A percentile compares a stretch with the other conserved stretches of the same genome.
phyloP scores from a whole-genome alignment of 2,888 invertebrate species.

The Lucinisca nassula region DNA sequence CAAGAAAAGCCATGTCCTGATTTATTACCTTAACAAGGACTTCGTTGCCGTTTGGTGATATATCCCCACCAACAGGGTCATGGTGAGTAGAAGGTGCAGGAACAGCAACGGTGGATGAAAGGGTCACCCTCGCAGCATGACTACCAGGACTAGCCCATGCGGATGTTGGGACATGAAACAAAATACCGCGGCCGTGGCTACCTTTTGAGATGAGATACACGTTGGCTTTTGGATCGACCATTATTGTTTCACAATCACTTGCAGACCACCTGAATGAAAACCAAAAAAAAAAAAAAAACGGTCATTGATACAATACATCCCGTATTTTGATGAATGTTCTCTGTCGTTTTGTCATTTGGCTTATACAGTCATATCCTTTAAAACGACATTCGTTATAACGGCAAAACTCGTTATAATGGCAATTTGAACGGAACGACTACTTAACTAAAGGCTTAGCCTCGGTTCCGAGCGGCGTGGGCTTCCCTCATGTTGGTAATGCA shows the following conservation, averaged over 20 bases:
- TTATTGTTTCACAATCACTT: slow-evolving; percentile 67
- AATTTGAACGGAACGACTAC: too few relatives aligned
- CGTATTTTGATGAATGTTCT: too few relatives aligned
- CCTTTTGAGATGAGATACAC: slow-evolving; percentile 69
- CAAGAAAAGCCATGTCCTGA: too few relatives aligned
- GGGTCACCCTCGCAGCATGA: background rate
- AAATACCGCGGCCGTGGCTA: background rate
- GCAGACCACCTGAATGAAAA: slow-evolving; percentile 70
- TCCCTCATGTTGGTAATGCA: too few relatives aligned
- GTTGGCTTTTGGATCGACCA: slow-evolving; percentile 67
- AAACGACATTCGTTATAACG: too few relatives aligned
- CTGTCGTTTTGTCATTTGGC: too few relatives aligned
- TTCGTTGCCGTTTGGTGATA: slow-evolving; percentile 45
- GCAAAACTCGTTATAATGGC: too few relatives aligned
- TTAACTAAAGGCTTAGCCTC: too few relatives aligned
- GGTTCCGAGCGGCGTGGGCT: too few relatives aligned
- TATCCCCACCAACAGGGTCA: slow-evolving; percentile 57
- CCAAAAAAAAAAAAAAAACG: too few relatives aligned
- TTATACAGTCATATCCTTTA: too few relatives aligned
- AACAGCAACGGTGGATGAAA: slow-evolving; percentile 27
- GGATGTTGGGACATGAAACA: slow-evolving; percentile 38
- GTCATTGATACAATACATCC: too few relatives aligned
- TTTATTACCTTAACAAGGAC: slow-evolving; percentile 48
- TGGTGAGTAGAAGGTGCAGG: slow-evolving; percentile 23
- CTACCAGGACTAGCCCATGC: slow-evolving; percentile 60